Evolutionary conservation across 1,140 invertebrate genomes (phyloP).

Genomic region (Zaprionus vittiger): DNA sequence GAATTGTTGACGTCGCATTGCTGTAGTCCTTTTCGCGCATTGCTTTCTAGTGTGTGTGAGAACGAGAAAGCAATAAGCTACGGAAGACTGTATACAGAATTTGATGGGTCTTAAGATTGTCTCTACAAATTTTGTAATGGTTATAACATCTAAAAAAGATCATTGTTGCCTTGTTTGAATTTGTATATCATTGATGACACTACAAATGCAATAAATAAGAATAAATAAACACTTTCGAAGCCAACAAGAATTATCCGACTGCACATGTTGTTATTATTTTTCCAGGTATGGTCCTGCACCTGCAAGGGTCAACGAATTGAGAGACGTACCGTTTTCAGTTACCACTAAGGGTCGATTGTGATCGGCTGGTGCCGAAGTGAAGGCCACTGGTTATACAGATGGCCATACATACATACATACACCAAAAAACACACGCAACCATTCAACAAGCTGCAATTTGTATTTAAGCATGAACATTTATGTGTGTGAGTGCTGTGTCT

Average conservation of each 20-base stretch:
- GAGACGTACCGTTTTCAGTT: not conserved
- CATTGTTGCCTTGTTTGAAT: too few relatives aligned
- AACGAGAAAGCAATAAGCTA: too few relatives aligned
- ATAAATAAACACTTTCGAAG: not conserved
- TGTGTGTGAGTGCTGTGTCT: not conserved
- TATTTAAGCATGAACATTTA: too few relatives aligned
- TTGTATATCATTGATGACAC: too few relatives aligned
- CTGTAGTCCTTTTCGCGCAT: too few relatives aligned
- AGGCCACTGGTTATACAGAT: not conserved
- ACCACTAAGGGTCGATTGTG: not conserved
- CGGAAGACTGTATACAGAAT: too few relatives aligned
- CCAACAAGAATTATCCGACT: not conserved
- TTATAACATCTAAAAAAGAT: too few relatives aligned
- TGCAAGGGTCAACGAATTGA: not conserved
- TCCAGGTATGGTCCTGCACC: not conserved
- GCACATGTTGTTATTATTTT: not conserved
- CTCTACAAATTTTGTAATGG: too few relatives aligned
- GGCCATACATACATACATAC: not conserved
- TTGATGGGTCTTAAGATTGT: too few relatives aligned
- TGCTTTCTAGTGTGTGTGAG: too few relatives aligned
- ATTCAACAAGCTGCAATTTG: not conserved
- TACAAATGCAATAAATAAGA: not conserved
- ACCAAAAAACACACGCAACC: not conserved
- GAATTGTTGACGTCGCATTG: too few relatives aligned
- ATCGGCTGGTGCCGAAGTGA: conserved; percentile 2